Conservation (phyloP, 2,797 vertebrate genomes). For the Rhinatrema bivittatum region DNA sequence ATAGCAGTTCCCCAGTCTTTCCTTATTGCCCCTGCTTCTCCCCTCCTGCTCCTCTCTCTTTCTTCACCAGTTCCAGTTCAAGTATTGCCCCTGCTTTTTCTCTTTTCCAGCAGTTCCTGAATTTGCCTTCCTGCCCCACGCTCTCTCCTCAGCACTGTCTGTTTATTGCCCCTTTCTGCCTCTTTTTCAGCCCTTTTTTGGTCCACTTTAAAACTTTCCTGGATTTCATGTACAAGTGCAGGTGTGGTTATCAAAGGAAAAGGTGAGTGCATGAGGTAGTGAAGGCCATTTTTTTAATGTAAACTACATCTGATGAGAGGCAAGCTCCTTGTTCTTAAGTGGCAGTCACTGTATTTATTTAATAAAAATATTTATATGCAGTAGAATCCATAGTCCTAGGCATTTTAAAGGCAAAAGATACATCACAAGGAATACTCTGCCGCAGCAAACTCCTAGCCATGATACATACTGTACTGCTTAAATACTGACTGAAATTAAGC, state of each 20-base stretch:
- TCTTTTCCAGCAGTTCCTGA: background rate
- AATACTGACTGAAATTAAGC: too few relatives aligned
- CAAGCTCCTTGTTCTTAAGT: too few relatives aligned
- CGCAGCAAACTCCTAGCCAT: too few relatives aligned
- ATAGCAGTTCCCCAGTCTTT: slow-evolving; percentile 7
- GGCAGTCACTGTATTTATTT: too few relatives aligned
- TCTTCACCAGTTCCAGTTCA: background rate
- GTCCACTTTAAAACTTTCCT: slow-evolving; percentile 13
- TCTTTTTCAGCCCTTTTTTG: slow-evolving; percentile 15
- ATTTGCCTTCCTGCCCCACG: background rate
- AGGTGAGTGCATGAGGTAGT: slow-evolving; percentile 9
- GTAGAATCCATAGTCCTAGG: too few relatives aligned
- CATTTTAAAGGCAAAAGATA: too few relatives aligned
- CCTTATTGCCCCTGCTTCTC: slow-evolving; percentile 26
- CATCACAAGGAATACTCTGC: too few relatives aligned
- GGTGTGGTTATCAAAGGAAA: slow-evolving; percentile 8
- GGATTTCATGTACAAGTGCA: slow-evolving; percentile 1
- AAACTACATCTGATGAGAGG: too few relatives aligned
- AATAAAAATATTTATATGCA: too few relatives aligned
- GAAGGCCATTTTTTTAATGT: too few relatives aligned
- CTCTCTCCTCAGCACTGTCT: background rate
- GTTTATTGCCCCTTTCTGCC: background rate
- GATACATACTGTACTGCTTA: too few relatives aligned
- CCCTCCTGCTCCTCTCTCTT: slow-evolving; percentile 15
- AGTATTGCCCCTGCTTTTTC: background rate